Base-by-base conservation (phyloP, 2,113 vertebrate genomes). In the Pterocles gutturalis region DNA sequence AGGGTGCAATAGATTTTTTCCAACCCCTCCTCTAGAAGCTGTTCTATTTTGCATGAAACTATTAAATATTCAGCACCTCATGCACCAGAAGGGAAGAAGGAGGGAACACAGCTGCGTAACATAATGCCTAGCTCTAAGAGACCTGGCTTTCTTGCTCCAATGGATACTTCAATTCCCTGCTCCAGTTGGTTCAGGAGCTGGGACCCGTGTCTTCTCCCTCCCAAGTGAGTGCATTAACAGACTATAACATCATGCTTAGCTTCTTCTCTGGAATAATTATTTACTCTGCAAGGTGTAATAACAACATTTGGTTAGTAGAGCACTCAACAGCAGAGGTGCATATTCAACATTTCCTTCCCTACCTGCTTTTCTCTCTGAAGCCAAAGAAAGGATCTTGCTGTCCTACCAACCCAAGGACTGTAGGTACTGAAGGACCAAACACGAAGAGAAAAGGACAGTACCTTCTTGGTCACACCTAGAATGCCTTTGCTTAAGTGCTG, bases 121-220 rank as follows among this genome's bases (percentile, higher is more conserved):
- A 33, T 85, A 85, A 72, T 61, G 61, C 41, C 19, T 91, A 61
- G 15, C 41, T 89, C 25, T 89, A 57, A 53, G 49, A 96, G 78
- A 87, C 78, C 9, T 69, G 45, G 10, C 49, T 95, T 94, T 95
- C 81, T 93, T 95, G 96, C 87, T 94, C 58, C 89, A 83, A 6
- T 90, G 82, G 49, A 85, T 94, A 85, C 84, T 91, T 87, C 89
- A 83, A 90, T 95, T 96, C 91, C 94, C 71, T 96, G 89, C 89
- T 96, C 91, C 93, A 97, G 29, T 84, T 97, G 45, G 81, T 61
- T 95, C 38, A 76, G 58, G 57, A 94, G 15, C 57, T 93, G 49
- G 41, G n/a, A 85, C 28, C n/a, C 53, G 69, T 76, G 54, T 91
- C 78, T 91, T 75, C 53, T 89, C 14, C 61, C 31, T 93, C 70